Conservation (phyloP, 1,140 invertebrate genomes). For the Drosophila grimshawi region DNA sequence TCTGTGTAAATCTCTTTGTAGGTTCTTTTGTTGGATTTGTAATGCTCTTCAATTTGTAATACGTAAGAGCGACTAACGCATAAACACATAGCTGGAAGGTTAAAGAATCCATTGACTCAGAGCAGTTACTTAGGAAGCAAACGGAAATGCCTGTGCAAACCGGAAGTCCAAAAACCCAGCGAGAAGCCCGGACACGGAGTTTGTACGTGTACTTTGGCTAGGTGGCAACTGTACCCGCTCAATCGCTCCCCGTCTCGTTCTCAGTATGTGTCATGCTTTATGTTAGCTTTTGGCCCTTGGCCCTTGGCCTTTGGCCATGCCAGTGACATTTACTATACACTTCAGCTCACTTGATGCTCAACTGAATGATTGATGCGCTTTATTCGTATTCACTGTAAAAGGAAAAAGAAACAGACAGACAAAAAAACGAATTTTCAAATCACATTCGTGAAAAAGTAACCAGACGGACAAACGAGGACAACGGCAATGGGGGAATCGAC, state of each 20-base stretch:
- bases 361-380: slow-evolving; percentile 81
- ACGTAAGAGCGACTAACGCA: slow-evolving; percentile 50
- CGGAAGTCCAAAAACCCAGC: slow-evolving; percentile 55
- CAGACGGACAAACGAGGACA: slow-evolving; percentile 20
- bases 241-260: not conserved
- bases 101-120: slow-evolving; percentile 28
- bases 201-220: not conserved
- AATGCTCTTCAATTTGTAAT: slow-evolving; percentile 52
- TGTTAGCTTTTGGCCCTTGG: not conserved
- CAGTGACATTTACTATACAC: slow-evolving; percentile 80
- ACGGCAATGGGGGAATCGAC: slow-evolving; percentile 34
- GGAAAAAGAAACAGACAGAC: not conserved
- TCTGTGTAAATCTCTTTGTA: slow-evolving; percentile 49
- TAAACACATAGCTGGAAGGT: slow-evolving; percentile 45
- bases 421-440: slow-evolving; percentile 65
- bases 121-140: slow-evolving; percentile 30
- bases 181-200: not conserved
- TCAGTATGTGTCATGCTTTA: slow-evolving; percentile 10
- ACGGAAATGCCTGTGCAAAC: slow-evolving; percentile 64
- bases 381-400: slow-evolving; percentile 65
- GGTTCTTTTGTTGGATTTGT: not conserved
- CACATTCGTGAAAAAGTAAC: slow-evolving; percentile 69
- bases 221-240: not conserved
- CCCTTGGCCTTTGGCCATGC: slow-evolving; percentile 42
- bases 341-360: slow-evolving; percentile 72